Conservation (phyloP, 2,888 invertebrate genomes). For the Steinernema hermaphroditum region DNA sequence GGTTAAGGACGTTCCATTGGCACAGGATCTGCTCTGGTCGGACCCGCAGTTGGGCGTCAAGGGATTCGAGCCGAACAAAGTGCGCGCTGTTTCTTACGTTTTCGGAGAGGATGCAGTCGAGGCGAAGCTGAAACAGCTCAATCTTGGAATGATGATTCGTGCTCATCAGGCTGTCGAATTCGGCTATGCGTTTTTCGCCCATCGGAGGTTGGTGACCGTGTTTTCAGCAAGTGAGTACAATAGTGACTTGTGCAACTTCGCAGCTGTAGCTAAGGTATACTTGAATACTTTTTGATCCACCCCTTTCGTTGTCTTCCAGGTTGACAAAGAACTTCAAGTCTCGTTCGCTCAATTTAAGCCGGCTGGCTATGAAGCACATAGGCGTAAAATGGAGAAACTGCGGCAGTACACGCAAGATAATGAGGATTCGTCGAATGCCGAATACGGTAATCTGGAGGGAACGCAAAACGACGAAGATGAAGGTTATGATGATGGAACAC, state of each 20-base stretch:
- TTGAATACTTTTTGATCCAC: background rate
- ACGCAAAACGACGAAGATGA: no score
- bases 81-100: constrained; percentile 48
- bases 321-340: constrained; percentile 41
- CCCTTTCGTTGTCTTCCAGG: constrained; percentile 16
- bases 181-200: constrained; percentile 44
- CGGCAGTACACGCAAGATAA: constrained; percentile 9
- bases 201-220: constrained; percentile 49
- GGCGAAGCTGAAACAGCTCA: constrained; percentile 36
- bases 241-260: constrained; percentile 52
- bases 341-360: constrained; percentile 55
- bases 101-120: constrained; percentile 51
- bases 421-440: background rate
- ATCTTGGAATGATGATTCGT: constrained; percentile 42
- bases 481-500: no score
- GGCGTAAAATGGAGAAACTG: constrained; percentile 32
- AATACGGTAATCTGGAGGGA: no score
- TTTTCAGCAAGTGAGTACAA: constrained; percentile 57
- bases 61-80: constrained; percentile 45
- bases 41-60: constrained; percentile 48
- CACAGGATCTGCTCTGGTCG: constrained; percentile 54
- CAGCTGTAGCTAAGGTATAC: constrained; percentile 47
- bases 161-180: constrained; percentile 43
- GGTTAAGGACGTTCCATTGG: constrained; percentile 33
- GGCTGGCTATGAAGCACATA: constrained; percentile 45